Evolutionary conservation across 2,113 vertebrate genomes (phyloP).

Genomic region (Phalacrocorax pelagicus): DNA sequence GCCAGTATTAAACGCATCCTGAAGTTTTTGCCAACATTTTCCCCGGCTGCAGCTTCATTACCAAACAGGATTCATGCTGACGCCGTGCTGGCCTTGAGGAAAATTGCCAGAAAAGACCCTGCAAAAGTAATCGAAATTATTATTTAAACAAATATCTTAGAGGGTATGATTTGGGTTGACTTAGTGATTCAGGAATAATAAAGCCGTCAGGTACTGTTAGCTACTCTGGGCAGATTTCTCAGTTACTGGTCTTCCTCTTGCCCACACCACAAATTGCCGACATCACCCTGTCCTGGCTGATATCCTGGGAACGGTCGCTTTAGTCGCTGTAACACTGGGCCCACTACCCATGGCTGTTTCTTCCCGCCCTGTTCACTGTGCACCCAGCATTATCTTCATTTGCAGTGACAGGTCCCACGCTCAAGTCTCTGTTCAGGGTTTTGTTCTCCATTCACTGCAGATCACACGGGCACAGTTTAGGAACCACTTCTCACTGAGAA

Average conservation of each 20-base stretch:
- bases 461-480: not conserved
- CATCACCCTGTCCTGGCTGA: not conserved
- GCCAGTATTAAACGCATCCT: constrained; percentile 83
- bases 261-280: not conserved
- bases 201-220: not conserved
- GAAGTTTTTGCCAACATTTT: constrained; percentile 82
- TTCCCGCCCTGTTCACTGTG: not conserved
- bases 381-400: not conserved
- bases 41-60: constrained; percentile 64
- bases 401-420: not conserved
- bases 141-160: not conserved
- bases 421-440: not conserved
- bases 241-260: not conserved
- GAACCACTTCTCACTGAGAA: not conserved
- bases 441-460: not conserved
- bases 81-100: constrained; percentile 82
- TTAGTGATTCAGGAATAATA: not conserved
- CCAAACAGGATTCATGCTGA: constrained; percentile 74
- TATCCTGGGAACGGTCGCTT: not conserved
- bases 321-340: not conserved
- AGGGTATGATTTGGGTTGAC: not conserved
- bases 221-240: not conserved
- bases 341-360: not conserved
- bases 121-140: constrained; percentile 70
- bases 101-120: constrained; percentile 78